Base-by-base conservation (phyloP, 2,113 vertebrate species). In the Ictidomys tridecemlineatus region DNA sequence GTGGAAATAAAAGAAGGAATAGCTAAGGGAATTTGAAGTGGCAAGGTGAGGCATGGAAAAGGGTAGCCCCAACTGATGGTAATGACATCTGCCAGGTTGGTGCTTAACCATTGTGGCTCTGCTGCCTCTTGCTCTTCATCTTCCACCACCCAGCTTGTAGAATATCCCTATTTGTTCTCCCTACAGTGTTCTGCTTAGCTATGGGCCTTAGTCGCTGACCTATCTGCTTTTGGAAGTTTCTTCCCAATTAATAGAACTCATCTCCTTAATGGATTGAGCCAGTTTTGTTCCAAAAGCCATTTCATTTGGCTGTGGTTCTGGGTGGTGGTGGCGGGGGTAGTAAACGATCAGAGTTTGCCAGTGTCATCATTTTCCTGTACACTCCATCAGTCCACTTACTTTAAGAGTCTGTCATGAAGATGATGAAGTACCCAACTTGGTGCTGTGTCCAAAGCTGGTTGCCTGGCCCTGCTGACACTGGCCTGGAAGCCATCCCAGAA, bases 261-360 rank as follows among this genome's bases (percentile, higher is more conserved):
- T 97, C 48, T 94, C 85, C 86, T 93, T 97, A 97, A 97, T 97
- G 93, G 93, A 95, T 96, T 93, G 79, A 94, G 37, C 51, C 89
- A 95, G 34, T 96, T 92, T 67, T 86, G 89, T 97, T 97, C 97
- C 97, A 98, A 96, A 82, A 96, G 51, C 63, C 69, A 95, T 97
- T 97, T 97, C 89, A 97, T 97, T 97, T 97, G 96, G 94, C 96
- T 86, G 37, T 95, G 67, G 61, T 93, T 94, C 85, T 96, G 77
- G 69, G 14, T 79, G 30, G 76, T 93, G 37, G 48, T 32, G 58
- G 58, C 26, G 26, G 37, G 39, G n/a, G 17, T 26, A 85, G n/a
- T 89, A 74, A 95, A 76, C 22, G 24, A 90, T 86, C 82, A 79
- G 24, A 96, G 85, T 89, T 88, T 82, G 83, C 89, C 69, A 94